These are phyloP conservation scores for Caradrina kadenii DNA, from an alignment of 2,888 invertebrate species.

Conservation along the genomic window DNA sequence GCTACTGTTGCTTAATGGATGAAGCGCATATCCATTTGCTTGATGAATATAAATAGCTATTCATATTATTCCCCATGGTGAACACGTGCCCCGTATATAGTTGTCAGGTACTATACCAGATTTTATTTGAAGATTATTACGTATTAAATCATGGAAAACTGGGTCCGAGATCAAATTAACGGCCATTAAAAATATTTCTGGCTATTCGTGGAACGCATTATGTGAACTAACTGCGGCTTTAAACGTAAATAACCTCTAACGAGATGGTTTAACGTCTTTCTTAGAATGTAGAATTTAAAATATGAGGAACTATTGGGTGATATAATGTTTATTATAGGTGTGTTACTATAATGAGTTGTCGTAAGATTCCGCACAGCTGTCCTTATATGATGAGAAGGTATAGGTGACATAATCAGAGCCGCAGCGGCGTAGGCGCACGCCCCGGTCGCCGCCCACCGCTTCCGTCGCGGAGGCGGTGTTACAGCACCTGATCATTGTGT, in stretches of 20 bases:
- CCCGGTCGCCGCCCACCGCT: constrained; percentile 85
- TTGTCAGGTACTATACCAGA: constrained; percentile 74
- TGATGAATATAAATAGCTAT: constrained; percentile 79
- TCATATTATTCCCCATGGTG: constrained; percentile 71
- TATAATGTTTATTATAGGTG: constrained; percentile 56
- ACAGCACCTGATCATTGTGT: constrained; percentile 84
- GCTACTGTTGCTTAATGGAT: constrained; percentile 83
- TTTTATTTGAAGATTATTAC: constrained; percentile 71
- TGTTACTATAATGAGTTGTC: constrained; percentile 66
- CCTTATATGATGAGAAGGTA: constrained; percentile 84
- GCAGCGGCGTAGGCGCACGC: constrained; percentile 79
- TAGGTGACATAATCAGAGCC: constrained; percentile 84
- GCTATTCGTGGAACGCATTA: constrained; percentile 63
- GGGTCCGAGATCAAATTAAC: constrained; percentile 67
- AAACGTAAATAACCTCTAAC: constrained; percentile 60
- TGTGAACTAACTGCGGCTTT: constrained; percentile 38
- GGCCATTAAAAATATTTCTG: constrained; percentile 66
- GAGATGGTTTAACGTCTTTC: constrained; percentile 48
- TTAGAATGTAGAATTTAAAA: constrained; percentile 56
- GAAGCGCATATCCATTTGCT: constrained; percentile 73
- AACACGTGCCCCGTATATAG: constrained; percentile 73
- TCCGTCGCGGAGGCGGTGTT: constrained; percentile 86
- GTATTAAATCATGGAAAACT: constrained; percentile 68
- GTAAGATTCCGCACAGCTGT: constrained; percentile 77
- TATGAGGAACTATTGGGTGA: constrained; percentile 59